Evolutionary conservation across 2,888 invertebrate genomes (phyloP), one percentile per base, ranked within the genome.

Genomic region (Drosophila prolongata): DNA sequence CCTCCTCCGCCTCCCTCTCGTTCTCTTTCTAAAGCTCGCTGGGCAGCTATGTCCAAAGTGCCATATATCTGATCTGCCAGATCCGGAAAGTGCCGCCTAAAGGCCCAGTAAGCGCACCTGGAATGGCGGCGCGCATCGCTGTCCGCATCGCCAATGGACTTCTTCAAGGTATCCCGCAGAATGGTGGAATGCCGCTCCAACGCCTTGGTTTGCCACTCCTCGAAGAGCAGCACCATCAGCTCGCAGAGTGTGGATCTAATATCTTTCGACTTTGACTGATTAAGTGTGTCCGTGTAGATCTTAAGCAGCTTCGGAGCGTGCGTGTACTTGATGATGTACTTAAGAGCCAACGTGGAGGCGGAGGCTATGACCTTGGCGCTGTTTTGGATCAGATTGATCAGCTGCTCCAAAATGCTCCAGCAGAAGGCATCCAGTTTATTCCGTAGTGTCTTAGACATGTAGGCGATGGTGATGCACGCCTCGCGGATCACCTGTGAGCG

Each of bases 321-420:
- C 6, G 96, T 96, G 92, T 96, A 94, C 90, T 95, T 95, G 64
- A 99, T 96, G 56, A 99, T 96, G 93, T 98, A 98, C 55, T 96
- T 95, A 40, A 98, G 95, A 77, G 97, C 95, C 60, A 98, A 95
- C 2, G 95, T 94, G 54, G 97, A 98, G 1, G 98, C 96, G 0
- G 98, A 96, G 6, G 98, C 96, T 92, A 99, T 97, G 75, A 98
- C 97, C 95, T 99, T 99, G 75, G 98, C 98, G 79, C 97, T 97
- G 92, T 98, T 99, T 89, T 97, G 98, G 92, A 99, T 97, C 67
- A 99, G 94, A 91, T 96, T 96, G 42, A 99, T 97, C 34, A 99
- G 93, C 81, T 95, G 95, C 76, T 96, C 96, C 52, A 99, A 93
- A 57, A 98, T 94, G 77, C 95, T 94, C 90, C 98, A 96, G 44